Evolutionary conservation across 1,140 invertebrate species (phyloP).

Genomic region (Acromyrmex charruanus): DNA sequence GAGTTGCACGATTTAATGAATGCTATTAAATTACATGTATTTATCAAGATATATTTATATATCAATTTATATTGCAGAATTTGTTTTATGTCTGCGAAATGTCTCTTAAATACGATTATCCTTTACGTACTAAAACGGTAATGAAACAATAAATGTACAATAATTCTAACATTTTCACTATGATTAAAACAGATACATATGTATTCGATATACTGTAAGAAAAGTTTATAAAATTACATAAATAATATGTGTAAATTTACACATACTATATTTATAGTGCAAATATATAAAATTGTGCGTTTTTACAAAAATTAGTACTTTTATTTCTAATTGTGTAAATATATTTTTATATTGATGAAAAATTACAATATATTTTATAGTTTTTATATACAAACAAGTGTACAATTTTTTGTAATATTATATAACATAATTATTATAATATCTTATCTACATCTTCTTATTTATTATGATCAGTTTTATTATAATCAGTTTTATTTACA

Average conservation of each 20-base stretch:
- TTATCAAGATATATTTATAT: not conserved
- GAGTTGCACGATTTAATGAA: not conserved
- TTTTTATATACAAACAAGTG: too few relatives aligned
- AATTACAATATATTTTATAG: too few relatives aligned
- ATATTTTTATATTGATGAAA: too few relatives aligned
- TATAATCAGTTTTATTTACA: not conserved
- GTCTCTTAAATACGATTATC: not conserved
- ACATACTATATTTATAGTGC: too few relatives aligned
- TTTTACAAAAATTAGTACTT: too few relatives aligned
- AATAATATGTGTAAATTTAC: too few relatives aligned
- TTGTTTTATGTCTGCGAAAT: not conserved
- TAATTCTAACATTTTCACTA: not conserved
- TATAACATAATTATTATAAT: not conserved
- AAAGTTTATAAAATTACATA: too few relatives aligned
- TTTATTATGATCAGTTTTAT: not conserved
- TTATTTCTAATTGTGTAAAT: too few relatives aligned
- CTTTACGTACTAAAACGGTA: not conserved
- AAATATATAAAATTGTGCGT: too few relatives aligned
- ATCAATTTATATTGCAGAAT: not conserved
- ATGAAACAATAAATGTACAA: not conserved
- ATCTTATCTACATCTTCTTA: constrained; percentile 1
- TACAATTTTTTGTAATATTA: too few relatives aligned
- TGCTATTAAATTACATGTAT: not conserved
- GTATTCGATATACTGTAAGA: not conserved
- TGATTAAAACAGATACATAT: not conserved